Conservation (phyloP, 2,888 invertebrate species). For the Disparrhopalites patrizii region DNA sequence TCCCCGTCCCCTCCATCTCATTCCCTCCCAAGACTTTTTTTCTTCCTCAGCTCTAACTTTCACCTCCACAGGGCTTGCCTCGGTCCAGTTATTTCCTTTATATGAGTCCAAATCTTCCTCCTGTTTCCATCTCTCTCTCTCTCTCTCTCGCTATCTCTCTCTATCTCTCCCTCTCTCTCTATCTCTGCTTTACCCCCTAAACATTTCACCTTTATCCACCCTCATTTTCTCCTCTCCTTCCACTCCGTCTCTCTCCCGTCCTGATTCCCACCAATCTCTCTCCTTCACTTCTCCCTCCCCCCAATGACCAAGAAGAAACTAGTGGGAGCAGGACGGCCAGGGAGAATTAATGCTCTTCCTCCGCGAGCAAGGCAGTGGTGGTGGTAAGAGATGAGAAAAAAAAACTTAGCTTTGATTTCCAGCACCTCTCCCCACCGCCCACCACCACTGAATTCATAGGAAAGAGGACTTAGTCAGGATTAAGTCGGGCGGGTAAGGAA, state of each 20-base stretch:
- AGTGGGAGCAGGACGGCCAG: no score
- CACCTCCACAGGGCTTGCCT: no score
- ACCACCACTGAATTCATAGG: neutral
- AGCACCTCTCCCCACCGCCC: neutral
- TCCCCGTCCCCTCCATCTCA: neutral
- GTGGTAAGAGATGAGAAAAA: neutral
- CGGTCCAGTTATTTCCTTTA: no score
- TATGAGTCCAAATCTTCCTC: no score
- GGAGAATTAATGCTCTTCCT: neutral
- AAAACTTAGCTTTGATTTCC: no score
- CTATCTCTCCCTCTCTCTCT: neutral
- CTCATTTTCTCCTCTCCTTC: neutral
- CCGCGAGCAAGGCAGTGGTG: neutral
- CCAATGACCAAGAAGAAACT: no score
- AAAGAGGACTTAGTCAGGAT: constrained; percentile 2
- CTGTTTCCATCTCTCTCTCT: neutral
- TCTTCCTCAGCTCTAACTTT: no score
- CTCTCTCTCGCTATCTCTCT: neutral
- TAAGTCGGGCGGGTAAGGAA: constrained; percentile 9
- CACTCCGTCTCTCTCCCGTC: neutral
- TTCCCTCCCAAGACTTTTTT: neutral
- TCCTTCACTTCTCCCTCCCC: neutral
- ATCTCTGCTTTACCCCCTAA: neutral
- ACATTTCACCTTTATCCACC: neutral
- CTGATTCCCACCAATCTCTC: neutral